Conservation (phyloP, 2,113 vertebrate species). For the Isichthys henryi region DNA sequence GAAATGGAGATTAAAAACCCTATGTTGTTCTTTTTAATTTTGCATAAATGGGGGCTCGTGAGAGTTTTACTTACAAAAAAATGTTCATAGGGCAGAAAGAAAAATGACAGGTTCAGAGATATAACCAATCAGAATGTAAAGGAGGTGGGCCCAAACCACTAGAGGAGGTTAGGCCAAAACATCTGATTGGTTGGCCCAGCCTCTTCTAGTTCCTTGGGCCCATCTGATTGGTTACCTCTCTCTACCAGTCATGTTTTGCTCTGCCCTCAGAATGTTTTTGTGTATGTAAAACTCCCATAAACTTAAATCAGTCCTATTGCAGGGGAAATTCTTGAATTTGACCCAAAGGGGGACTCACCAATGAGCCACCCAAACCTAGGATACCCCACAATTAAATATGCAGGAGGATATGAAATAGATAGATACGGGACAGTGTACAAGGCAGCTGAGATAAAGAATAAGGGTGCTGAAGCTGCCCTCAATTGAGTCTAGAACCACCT, state of each 20-base stretch:
- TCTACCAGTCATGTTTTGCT: no score
- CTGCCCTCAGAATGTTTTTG: no score
- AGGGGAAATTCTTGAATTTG: not conserved
- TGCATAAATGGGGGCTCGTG: not conserved
- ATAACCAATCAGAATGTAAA: not conserved
- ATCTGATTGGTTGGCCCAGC: no score
- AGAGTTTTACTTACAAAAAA: not conserved
- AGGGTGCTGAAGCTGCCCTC: not conserved
- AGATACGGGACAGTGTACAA: not conserved
- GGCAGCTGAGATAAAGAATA: not conserved
- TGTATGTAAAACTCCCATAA: no score
- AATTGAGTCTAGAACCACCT: not conserved
- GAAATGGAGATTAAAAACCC: not conserved
- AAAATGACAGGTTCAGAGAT: not conserved
- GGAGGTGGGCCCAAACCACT: no score
- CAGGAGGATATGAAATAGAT: not conserved
- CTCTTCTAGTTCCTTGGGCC: no score
- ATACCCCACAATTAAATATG: not conserved
- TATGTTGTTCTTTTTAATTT: not conserved
- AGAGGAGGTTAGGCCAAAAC: no score
- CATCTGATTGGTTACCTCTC: no score
- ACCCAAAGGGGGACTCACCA: not conserved
- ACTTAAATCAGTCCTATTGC: not conserved
- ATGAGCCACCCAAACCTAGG: not conserved
- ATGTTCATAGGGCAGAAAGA: not conserved